phyloP scores from a whole-genome alignment of 2,797 vertebrate genomes.

The Thalassophryne amazonica region DNA sequence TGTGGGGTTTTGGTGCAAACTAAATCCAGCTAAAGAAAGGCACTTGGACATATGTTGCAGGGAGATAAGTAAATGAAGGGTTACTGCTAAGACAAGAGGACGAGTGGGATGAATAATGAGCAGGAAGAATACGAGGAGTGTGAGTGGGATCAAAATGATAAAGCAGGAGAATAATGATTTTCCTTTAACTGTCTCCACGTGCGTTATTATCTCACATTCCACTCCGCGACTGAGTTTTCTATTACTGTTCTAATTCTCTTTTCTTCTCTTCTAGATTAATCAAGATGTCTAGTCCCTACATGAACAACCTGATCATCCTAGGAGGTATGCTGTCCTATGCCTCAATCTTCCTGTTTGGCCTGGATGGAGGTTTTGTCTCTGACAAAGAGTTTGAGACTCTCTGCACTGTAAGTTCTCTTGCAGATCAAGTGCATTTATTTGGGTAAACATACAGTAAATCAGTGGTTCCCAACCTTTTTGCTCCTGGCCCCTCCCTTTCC shows the following conservation, averaged over 20 bases:
- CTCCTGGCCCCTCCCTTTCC: too few relatives aligned
- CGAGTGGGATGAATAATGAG: neutral
- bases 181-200: constrained; percentile 10
- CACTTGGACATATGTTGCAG: neutral
- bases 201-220: constrained; percentile 13
- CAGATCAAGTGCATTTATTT: too few relatives aligned
- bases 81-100: neutral
- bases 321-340: constrained; percentile 97
- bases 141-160: constrained; percentile 8
- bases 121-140: neutral
- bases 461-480: too few relatives aligned
- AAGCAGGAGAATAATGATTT: constrained; percentile 9
- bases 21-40: constrained; percentile 1
- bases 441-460: too few relatives aligned
- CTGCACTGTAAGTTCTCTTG: constrained; percentile 93
- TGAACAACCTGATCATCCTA: constrained; percentile 99
- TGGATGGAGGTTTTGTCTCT: constrained; percentile 97
- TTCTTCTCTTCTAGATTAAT: constrained; percentile 83
- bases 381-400: constrained; percentile 97
- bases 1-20: neutral
- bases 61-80: neutral
- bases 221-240: too few relatives aligned
- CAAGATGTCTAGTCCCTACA: constrained; percentile 99
- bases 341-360: constrained; percentile 97
- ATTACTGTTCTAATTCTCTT: neutral